Evolutionary conservation across 2,888 invertebrate genomes (phyloP), one percentile per base, ranked within the genome.

Genomic region (Zhuqinia jingwanae): DNA sequence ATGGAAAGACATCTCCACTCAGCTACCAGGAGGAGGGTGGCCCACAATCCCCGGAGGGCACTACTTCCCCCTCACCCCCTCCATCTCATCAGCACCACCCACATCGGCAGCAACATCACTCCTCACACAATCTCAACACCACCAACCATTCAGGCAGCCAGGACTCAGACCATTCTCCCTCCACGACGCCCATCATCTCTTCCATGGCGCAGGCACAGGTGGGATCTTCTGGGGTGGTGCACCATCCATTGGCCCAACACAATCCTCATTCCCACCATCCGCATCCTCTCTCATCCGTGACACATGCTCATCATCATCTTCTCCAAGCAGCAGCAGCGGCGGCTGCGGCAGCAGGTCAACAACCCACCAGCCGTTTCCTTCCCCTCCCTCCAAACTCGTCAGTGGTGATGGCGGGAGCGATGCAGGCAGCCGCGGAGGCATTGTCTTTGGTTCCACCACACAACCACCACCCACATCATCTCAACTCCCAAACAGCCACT

Each of bases 91-190:
- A 36, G 95, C 94, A 92, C 94, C 95, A 94, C 94, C 94, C 94
- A 95, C n/a, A n/a, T n/a, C n/a, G n/a, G n/a, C 94, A 94, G 95
- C 92, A 93, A 94, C 94, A 93, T 92, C 94, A 93, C 93, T 93
- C 94, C 89, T 92, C 91, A 89, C 91, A 93, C 92, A 94, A 93
- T 92, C 94, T 93, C 93, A 58, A n/a, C 76, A 70, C 47, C 53
- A 53, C 30, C 53, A 27, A 27, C 77, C 77, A 75, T 58, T 58
- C 42, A 47, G 77, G 76, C 53, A 65, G 53, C 42, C 70, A 70
- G 85, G 85, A 85, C 78, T 85, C 85, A 50, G 85, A 85, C 85
- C 77, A 85, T 78, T 85, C 85, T 36, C 85, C 85, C 70, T 78
- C 85, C 77, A 85, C 85, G 85, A 85, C 85, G 68, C 85, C 85